Percentiles rank a stretch among this genome's conserved stretches.
Conservation (phyloP, 2,797 vertebrate species). For the Argya squamiceps region DNA sequence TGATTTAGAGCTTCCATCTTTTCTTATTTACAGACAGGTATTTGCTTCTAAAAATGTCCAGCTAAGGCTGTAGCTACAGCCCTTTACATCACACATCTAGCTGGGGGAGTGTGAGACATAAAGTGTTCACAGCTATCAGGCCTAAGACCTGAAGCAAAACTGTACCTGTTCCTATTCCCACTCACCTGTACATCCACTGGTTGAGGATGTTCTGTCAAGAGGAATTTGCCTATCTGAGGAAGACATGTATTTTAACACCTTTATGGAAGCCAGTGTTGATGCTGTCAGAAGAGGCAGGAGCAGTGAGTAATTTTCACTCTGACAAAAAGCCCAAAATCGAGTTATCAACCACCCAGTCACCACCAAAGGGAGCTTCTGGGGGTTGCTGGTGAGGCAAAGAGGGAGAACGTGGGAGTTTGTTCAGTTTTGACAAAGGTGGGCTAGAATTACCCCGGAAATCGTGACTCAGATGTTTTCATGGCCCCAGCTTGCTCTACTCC, state of each 20-base stretch:
- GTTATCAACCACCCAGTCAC: neutral
- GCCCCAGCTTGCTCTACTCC: constrained; percentile 83
- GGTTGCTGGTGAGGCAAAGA: constrained; percentile 9
- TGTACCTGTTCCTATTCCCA: neutral
- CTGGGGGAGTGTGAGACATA: neutral
- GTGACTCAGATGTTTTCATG: constrained; percentile 86
- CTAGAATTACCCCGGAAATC: constrained; percentile 89
- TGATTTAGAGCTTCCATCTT: neutral
- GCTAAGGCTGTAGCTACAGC: neutral
- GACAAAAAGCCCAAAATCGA: neutral
- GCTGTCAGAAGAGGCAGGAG: constrained; percentile 3
- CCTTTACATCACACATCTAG: neutral
- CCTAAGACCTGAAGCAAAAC: neutral
- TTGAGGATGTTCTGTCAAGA: neutral
- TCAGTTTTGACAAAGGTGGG: constrained; percentile 85
- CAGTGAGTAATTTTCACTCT: constrained; percentile 16
- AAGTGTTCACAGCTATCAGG: neutral
- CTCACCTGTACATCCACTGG: neutral
- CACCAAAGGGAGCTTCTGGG: neutral
- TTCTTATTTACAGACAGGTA: neutral
- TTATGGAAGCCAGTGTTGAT: neutral
- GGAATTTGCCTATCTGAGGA: neutral
- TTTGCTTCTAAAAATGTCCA: neutral
- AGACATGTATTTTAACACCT: neutral
- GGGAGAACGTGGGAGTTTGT: constrained; percentile 60